Evolutionary conservation across 1,140 invertebrate species (phyloP).

Genomic region (Ceratina calcarata): DNA sequence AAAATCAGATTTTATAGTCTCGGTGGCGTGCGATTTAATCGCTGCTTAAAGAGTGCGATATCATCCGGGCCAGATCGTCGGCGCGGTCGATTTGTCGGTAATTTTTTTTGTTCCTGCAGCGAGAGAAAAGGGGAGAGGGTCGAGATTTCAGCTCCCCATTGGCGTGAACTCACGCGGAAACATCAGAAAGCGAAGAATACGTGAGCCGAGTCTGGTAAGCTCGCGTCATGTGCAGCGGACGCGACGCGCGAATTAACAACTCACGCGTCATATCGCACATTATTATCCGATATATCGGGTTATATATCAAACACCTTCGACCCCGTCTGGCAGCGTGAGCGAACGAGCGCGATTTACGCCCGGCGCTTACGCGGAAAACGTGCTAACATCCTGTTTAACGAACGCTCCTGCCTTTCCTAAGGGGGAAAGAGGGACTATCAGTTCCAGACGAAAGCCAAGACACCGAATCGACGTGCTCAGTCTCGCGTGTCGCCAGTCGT

Average conservation of each 20-base stretch:
- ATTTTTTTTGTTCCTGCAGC: slow-evolving; percentile 49
- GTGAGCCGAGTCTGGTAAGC: slow-evolving; percentile 26
- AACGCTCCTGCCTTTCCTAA: neutral
- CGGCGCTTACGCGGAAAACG: slow-evolving; percentile 58
- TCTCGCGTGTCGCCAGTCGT: slow-evolving; percentile 52
- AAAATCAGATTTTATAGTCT: slow-evolving; percentile 20
- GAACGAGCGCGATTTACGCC: slow-evolving; percentile 46
- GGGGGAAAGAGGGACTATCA: slow-evolving; percentile 70
- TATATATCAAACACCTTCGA: slow-evolving; percentile 75
- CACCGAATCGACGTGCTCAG: slow-evolving; percentile 63
- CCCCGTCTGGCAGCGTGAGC: slow-evolving; percentile 20
- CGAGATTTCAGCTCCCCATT: slow-evolving; percentile 40
- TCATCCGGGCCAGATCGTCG: slow-evolving; percentile 40
- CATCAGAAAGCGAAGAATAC: slow-evolving; percentile 57
- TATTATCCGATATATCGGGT: slow-evolving; percentile 78
- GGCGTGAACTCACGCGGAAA: slow-evolving; percentile 64
- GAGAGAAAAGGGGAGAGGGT: neutral
- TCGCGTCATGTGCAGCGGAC: slow-evolving; percentile 68
- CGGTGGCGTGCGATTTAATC: too few relatives aligned
- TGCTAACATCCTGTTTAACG: slow-evolving; percentile 66
- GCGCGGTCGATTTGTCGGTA: slow-evolving; percentile 56
- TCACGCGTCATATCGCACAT: slow-evolving; percentile 77
- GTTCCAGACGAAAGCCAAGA: slow-evolving; percentile 72
- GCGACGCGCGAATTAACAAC: slow-evolving; percentile 75
- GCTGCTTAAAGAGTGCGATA: slow-evolving; percentile 53